These are phyloP conservation scores for Bimastos eiseni DNA, from an alignment of 2,888 invertebrate genomes.

Conservation along the genomic window DNA sequence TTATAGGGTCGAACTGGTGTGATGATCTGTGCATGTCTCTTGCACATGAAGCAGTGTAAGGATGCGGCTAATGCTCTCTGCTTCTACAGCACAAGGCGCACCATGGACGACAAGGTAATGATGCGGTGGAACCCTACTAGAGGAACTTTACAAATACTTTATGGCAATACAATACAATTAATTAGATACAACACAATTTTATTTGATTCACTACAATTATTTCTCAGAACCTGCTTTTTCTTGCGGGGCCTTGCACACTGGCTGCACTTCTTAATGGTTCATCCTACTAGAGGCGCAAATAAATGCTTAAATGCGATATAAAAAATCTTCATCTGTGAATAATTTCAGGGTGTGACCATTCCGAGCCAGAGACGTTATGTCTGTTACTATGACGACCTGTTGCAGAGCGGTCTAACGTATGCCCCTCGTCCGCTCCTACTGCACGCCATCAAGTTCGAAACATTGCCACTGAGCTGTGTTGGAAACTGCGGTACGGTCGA, in stretches of 20 bases:
- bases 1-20: constrained; percentile 74
- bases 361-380: constrained; percentile 96
- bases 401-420: constrained; percentile 59
- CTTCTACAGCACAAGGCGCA: constrained; percentile 85
- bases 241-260: too few relatives aligned
- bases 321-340: not conserved
- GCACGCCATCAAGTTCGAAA: constrained; percentile 71
- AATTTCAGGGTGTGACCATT: constrained; percentile 83
- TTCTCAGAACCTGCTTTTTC: too few relatives aligned
- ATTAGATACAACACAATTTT: too few relatives aligned
- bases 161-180: too few relatives aligned
- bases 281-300: too few relatives aligned
- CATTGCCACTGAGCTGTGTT: constrained; percentile 64
- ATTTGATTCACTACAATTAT: too few relatives aligned
- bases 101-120: constrained; percentile 78
- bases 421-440: constrained; percentile 73
- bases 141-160: too few relatives aligned
- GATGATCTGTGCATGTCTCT: constrained; percentile 96
- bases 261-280: too few relatives aligned
- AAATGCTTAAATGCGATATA: too few relatives aligned
- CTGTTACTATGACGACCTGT: constrained; percentile 77
- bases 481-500: constrained; percentile 13
- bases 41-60: constrained; percentile 73
- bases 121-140: not conserved
- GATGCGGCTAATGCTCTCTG: constrained; percentile 85